Base-by-base conservation (phyloP, 2,797 vertebrate genomes). In the Lacerta bilineata region DNA sequence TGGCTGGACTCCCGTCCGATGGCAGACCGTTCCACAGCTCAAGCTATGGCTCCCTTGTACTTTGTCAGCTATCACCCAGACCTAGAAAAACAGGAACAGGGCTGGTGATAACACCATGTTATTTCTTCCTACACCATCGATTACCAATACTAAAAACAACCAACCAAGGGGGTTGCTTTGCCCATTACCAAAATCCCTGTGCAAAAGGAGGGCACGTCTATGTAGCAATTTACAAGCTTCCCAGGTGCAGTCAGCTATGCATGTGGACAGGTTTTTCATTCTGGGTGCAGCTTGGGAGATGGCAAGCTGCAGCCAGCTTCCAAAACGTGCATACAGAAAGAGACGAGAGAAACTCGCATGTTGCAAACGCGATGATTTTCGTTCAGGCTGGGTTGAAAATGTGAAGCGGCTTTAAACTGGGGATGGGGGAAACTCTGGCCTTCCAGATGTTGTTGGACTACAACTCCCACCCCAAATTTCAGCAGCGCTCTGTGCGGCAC, bases 41-140 rank as follows among this genome's bases (percentile, higher is more conserved):
- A 99, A 95, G 88, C 99, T 97, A 83, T 98, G 99, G 91, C 98
- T 99, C 82, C 99, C 99, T 95, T 99, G 99, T 41, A 99, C 99
- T 91, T 98, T 99, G 95, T 99, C 98, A 33, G 99, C 99, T 33
- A 99, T 98, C 94, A 99, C 98, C 99, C 99, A 99, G 93, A 99
- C 98, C 99, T 99, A 87, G 1, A 92, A 94, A 94, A 85, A 88
- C 59, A 86, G 61, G 84, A 0, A 93, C 5, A 11, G 10, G 3
- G 23, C 3, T 3, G 8, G 1, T 23, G 2, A 27, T 3, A 5
- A 46, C 23, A 8, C 3, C 46, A 3, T 55, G 15, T 15, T 2
- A 8, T 11, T 33, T 43, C 68, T 33, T 29, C 33, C 33, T 10
- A 5, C 50, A 29, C 8, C 8, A 36, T 15, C 27, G 8, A 50